These are phyloP conservation scores for Paraplagusia blochii DNA, from an alignment of 2,113 vertebrate species.

Conservation along the genomic window DNA sequence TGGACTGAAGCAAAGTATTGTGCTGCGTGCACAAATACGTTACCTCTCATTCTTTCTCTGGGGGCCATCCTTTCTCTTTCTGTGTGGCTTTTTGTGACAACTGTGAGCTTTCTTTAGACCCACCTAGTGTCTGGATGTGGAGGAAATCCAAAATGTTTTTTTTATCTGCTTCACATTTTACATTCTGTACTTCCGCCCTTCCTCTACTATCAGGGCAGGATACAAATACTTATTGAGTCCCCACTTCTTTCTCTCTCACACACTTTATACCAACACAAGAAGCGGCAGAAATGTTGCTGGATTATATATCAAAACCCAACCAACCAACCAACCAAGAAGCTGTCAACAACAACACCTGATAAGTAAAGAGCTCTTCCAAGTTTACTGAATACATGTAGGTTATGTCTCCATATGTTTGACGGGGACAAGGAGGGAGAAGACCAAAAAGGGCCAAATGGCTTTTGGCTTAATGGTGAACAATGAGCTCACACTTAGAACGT, in stretches of 20 bases:
- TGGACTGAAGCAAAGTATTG: constrained; percentile 52
- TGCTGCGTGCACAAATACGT: constrained; percentile 26
- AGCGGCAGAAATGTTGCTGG: constrained; percentile 16
- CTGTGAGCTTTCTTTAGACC: constrained; percentile 19
- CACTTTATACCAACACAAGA: neutral
- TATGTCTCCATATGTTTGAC: constrained; percentile 11
- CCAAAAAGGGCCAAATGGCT: constrained; percentile 32
- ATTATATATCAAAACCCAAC: constrained; percentile 55
- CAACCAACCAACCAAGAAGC: constrained; percentile 35
- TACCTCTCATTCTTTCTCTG: constrained; percentile 15
- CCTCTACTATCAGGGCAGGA: constrained; percentile 34
- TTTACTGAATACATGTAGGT: constrained; percentile 1
- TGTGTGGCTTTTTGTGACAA: neutral
- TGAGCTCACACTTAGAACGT: constrained; percentile 37
- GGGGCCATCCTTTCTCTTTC: neutral
- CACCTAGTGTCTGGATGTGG: constrained; percentile 20
- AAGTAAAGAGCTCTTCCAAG: constrained; percentile 32
- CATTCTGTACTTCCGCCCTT: constrained; percentile 39
- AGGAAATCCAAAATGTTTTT: constrained; percentile 49
- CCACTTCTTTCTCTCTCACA: too few relatives aligned
- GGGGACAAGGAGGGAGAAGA: constrained; percentile 1
- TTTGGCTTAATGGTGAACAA: constrained; percentile 60
- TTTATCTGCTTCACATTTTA: constrained; percentile 60
- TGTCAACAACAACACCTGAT: constrained; percentile 44
- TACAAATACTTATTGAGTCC: constrained; percentile 20